A percentile compares a stretch with the other conserved stretches of the same genome.
Conservation (phyloP, 2,113 vertebrate genomes). For the Echinops telfairi region DNA sequence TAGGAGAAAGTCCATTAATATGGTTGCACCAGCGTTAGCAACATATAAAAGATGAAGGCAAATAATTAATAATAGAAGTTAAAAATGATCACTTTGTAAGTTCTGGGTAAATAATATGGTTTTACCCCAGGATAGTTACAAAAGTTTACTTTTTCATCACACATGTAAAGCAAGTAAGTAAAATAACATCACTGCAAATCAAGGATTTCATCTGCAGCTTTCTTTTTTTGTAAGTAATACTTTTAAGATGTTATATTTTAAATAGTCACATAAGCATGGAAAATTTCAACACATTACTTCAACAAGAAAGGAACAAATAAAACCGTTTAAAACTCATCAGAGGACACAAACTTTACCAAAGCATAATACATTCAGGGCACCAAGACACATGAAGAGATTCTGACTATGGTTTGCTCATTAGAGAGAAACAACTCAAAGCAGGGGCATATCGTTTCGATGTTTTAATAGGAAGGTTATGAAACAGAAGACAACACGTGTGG, state of each 20-base stretch:
- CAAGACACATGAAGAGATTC: no score
- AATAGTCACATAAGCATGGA: not conserved
- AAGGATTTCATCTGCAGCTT: not conserved
- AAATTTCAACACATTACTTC: no score
- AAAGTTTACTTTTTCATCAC: constrained; percentile 44
- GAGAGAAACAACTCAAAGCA: no score
- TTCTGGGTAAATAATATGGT: constrained; percentile 48
- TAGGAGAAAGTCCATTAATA: constrained; percentile 62
- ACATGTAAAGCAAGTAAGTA: not conserved
- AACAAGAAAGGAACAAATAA: no score
- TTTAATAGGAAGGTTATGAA: no score
- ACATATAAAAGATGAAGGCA: constrained; percentile 61
- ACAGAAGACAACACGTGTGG: no score
- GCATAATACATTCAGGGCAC: no score
- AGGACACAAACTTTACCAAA: no score
- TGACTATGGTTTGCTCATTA: no score
- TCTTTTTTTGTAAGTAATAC: not conserved
- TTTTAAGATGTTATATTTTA: constrained; percentile 35
- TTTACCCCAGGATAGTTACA: constrained; percentile 24
- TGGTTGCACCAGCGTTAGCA: not conserved
- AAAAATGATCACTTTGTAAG: constrained; percentile 54
- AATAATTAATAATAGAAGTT: constrained; percentile 59
- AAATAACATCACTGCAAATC: not conserved
- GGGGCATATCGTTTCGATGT: no score
- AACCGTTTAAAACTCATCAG: no score